Evolutionary conservation across 2,113 vertebrate species (phyloP).

Genomic region (Galbula dea): DNA sequence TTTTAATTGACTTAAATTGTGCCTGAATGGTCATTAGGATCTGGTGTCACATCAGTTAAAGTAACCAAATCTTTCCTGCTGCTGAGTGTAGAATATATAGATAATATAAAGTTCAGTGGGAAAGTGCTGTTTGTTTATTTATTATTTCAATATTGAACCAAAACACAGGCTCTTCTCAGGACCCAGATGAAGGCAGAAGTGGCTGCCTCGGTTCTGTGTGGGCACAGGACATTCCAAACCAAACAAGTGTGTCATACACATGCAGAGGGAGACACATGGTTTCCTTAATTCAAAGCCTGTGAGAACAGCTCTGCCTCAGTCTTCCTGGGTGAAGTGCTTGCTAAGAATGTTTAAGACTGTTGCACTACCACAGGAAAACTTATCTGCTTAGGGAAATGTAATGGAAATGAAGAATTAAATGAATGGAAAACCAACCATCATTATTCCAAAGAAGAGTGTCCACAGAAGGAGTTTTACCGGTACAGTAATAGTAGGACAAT

Average conservation of each 20-base stretch:
- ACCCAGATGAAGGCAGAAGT: background rate
- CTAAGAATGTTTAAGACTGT: background rate
- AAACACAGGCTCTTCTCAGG: background rate
- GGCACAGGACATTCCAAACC: background rate
- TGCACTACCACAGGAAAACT: background rate
- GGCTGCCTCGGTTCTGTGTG: background rate
- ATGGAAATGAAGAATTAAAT: slow-evolving; percentile 27
- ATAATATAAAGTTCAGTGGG: background rate
- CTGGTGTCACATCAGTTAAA: background rate
- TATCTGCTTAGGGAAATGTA: slow-evolving; percentile 9
- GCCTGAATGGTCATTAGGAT: background rate
- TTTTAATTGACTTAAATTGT: slow-evolving; percentile 1
- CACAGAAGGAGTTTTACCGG: background rate
- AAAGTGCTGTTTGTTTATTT: background rate
- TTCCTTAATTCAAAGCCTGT: background rate
- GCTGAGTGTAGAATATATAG: background rate
- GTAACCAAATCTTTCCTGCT: background rate
- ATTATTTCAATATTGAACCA: background rate
- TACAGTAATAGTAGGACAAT: slow-evolving; percentile 4
- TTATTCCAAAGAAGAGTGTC: background rate
- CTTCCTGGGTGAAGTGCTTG: background rate
- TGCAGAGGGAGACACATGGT: background rate
- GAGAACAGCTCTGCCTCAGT: background rate
- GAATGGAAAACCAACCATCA: background rate
- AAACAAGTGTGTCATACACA: background rate